Base-by-base conservation (phyloP, 2,888 invertebrate genomes). In the Microplitis manilae region DNA sequence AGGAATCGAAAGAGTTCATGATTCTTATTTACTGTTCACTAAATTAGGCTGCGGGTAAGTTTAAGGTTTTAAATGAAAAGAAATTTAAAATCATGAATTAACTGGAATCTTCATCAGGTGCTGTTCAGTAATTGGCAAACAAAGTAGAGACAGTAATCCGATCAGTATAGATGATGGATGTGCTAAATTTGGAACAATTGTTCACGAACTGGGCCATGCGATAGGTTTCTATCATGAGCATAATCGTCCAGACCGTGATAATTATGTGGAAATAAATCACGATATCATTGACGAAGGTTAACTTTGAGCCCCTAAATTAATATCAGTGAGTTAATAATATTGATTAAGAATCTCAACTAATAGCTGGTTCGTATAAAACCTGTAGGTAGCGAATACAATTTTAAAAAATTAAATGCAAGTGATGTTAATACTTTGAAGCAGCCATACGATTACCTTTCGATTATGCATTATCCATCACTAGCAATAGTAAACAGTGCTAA, bases 381-480 rank as follows among this genome's bases (percentile, higher is more conserved):
- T 20, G 20, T 20, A 20, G 20, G 20, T 20, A 20, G 20, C 20
- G 98, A 99, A 89, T 99, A 99, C 91, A 99, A 99, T 91, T 99
- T 99, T 91, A 98, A 99, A 91, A 98, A 98, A 91, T 91, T 98
- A 74, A 97, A 99, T 90, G 98, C 99, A n/a, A n/a, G n/a, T n/a
- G n/a, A 0, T 90, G 98, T 99, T 13, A 96, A 99, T 89, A 98
- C 98, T 0, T 91, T 99, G 67, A 98, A 97, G 0, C 94, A 97
- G 84, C 95, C 96, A 0, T 99, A 99, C 87, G 99, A 98, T 90
- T 99, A 97, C 86, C 97, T 97, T 86, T 98, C 97, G 30, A 99
- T 99, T 83, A 99, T 99, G 99, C 99, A 99, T 90, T 99, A 99
- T 90, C 98, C 99, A 0, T 92, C 98, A 80, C 99, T 98, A 88